Evolutionary conservation across 64 coral and sea anemone species (phyloP), one percentile per base, ranked within the genome.

Genomic region (Anthopleura sola): DNA sequence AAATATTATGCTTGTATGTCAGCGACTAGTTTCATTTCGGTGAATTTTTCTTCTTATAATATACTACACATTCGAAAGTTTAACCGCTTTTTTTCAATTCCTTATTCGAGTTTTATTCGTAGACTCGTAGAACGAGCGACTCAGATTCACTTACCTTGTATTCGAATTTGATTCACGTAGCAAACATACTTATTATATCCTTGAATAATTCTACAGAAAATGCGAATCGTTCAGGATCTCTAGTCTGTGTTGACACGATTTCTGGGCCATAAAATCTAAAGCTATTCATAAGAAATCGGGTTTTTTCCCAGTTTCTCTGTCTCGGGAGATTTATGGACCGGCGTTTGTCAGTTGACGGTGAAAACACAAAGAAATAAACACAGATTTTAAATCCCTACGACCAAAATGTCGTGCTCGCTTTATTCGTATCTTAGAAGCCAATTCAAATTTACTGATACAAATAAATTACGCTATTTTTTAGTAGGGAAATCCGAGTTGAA

Each of bases 1-100:
- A 97, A 97, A 92, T 90, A 97, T 92, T 95, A 92, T 95, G 93
- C 93, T 83, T n/a, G 1, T 10, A 15, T 31, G n/a, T 71, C 66
- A 8, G 28, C n/a, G 28, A 23, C 55, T 62, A 62, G 58, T 62
- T 62, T 32, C 13, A 8, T 71, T 71, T 32, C 14, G 2, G n/a
- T 16, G n/a, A 71, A 29, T 6, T 71, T 71, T 71, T 32, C 66
- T 71, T 71, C 13, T 32, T 14, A 36, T 2, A 34, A 12, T 2
- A 32, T 14, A 36, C 2, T 4, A 34, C 34, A 71, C n/a, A 71
- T 32, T 71, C n/a, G 31, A 28, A 32, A 71, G n/a, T 71, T 10
- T 34, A 32, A 10, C 10, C 66, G 9, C 12, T 2, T 71, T 62
- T 71, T 32, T 28, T 71, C 3, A 28, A 34, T 53, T 12, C 16